phyloP scores from a whole-genome alignment of 2,888 invertebrate species.

The Amorpha juglandis region DNA sequence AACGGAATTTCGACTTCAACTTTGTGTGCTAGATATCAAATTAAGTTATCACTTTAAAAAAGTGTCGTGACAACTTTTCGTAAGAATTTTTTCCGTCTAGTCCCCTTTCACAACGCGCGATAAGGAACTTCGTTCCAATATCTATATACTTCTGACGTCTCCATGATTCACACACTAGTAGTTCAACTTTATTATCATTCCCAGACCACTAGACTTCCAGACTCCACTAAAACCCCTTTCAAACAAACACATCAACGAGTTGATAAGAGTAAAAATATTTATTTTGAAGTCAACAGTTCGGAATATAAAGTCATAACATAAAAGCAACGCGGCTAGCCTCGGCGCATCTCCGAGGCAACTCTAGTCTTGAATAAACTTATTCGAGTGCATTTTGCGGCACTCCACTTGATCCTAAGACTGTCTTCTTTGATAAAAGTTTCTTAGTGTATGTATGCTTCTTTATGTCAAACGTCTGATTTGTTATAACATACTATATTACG shows the following conservation, averaged over 20 bases:
- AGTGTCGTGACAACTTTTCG: no score
- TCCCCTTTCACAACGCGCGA: no score
- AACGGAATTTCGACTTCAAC: no score
- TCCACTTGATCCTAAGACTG: slow-evolving; percentile 20
- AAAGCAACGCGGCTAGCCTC: background rate
- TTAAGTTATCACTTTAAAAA: no score
- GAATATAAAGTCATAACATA: slow-evolving; percentile 23
- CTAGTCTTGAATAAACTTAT: slow-evolving; percentile 25
- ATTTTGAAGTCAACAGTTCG: slow-evolving; percentile 4
- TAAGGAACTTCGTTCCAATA: no score
- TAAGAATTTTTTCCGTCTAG: no score
- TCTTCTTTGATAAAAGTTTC: slow-evolving; percentile 24
- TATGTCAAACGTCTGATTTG: background rate
- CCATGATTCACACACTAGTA: no score
- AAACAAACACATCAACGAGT: background rate
- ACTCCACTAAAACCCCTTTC: background rate
- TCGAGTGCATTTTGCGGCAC: slow-evolving; percentile 25
- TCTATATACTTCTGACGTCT: no score
- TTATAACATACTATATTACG: no score
- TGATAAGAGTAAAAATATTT: slow-evolving; percentile 15
- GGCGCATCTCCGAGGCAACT: background rate
- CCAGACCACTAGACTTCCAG: background rate
- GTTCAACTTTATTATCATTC: no score
- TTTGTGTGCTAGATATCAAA: no score
- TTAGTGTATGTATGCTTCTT: background rate